phyloP scores from a whole-genome alignment of 2,113 vertebrate genomes.

The Podilymbus podiceps region DNA sequence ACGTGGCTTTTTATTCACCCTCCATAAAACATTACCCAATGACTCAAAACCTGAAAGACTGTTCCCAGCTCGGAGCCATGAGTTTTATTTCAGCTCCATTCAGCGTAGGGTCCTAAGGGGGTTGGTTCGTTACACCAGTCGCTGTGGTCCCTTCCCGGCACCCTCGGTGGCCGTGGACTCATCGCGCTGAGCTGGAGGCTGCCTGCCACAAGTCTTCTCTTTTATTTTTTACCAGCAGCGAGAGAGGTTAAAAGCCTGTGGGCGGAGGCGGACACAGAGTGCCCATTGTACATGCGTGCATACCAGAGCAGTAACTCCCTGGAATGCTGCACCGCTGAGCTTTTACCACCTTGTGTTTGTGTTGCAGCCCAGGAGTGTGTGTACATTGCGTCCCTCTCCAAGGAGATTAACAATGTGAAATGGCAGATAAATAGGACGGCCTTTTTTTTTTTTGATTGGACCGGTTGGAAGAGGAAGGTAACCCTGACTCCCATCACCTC shows the following conservation, averaged over 20 bases:
- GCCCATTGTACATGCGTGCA: conserved; percentile 63
- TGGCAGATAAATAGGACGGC: background rate
- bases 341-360: conserved; percentile 63
- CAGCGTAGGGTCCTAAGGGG: fast-evolving
- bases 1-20: background rate
- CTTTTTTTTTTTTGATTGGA: background rate
- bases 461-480: background rate
- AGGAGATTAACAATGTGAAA: conserved; percentile 30
- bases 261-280: conserved; percentile 51
- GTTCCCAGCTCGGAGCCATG: fast-evolving
- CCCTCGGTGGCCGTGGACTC: fast-evolving
- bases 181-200: background rate
- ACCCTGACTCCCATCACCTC: background rate
- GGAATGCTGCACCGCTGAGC: conserved; percentile 61
- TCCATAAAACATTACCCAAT: background rate
- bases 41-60: background rate
- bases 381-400: background rate
- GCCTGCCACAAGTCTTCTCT: background rate
- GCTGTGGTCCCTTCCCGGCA: background rate
- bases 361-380: conserved; percentile 13
- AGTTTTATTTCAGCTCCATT: background rate
- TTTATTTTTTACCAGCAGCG: background rate
- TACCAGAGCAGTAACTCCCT: conserved; percentile 62
- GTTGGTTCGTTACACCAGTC: fast-evolving
- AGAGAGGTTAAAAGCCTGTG: conserved; percentile 57